Conservation (phyloP, 2,113 vertebrate species). For the Ctenomys sociabilis region DNA sequence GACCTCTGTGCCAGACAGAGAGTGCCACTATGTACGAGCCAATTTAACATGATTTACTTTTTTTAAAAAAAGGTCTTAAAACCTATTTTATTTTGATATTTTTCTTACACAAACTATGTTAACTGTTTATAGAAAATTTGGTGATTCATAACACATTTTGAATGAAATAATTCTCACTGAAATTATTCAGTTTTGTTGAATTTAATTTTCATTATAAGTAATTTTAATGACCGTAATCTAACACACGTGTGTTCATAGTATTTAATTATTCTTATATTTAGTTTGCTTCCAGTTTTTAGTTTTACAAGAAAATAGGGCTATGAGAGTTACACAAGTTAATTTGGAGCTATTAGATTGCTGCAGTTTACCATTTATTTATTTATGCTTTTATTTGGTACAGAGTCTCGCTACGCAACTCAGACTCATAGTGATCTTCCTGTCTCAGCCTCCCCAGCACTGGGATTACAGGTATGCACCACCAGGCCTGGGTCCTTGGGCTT, state of each 20-base stretch:
- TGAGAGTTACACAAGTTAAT: neutral
- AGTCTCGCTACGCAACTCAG: no score
- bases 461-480: no score
- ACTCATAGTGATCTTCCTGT: no score
- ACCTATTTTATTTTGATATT: neutral
- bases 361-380: no score
- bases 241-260: neutral
- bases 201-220: neutral
- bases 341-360: neutral
- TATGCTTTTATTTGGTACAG: no score
- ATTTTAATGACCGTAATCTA: neutral
- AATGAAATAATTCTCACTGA: neutral
- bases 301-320: neutral
- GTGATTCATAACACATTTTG: neutral
- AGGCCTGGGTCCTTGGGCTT: no score
- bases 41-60: neutral
- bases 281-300: neutral
- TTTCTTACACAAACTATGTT: neutral
- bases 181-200: neutral
- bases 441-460: no score
- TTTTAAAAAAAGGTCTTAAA: neutral
- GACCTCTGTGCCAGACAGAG: neutral
- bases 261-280: neutral
- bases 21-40: neutral
- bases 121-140: neutral